A percentile compares a stretch with the other conserved stretches of the same genome.
These are phyloP conservation scores for Drosophila funebris DNA, from an alignment of 1,140 invertebrate genomes.

Conservation along the genomic window DNA sequence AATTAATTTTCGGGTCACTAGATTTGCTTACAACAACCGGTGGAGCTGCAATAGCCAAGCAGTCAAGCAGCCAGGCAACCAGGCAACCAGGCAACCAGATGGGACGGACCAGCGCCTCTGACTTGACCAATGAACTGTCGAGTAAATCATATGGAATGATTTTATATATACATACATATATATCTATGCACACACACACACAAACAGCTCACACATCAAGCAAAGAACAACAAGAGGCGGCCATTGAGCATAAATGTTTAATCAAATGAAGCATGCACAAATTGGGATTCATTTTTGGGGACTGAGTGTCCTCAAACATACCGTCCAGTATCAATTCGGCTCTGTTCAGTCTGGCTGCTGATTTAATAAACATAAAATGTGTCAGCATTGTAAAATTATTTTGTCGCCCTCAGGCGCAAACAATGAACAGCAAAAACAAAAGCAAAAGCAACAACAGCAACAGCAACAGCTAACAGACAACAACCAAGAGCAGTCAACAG, in stretches of 20 bases:
- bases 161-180: conserved; percentile 47
- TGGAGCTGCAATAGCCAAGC: conserved; percentile 28
- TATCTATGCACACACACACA: background rate
- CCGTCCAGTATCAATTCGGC: conserved; percentile 24
- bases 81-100: background rate
- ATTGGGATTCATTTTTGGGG: conserved; percentile 65
- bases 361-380: conserved; percentile 82
- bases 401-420: conserved; percentile 67
- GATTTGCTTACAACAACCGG: conserved; percentile 67
- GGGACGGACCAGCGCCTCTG: conserved; percentile 26
- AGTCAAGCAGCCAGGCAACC: conserved; percentile 1
- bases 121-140: conserved; percentile 70
- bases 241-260: conserved; percentile 78
- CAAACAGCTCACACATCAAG: conserved; percentile 12
- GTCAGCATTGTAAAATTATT: conserved; percentile 80
- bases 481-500: conserved; percentile 34
- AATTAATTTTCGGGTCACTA: conserved; percentile 80
- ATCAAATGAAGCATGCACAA: conserved; percentile 81
- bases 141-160: conserved; percentile 80
- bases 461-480: conserved; percentile 34
- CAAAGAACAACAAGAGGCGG: conserved; percentile 32
- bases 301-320: conserved; percentile 25
- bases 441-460: conserved; percentile 22
- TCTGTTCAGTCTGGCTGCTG: conserved; percentile 32
- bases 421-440: conserved; percentile 38